Conservation (phyloP, 2,113 vertebrate species). For the Podarcis muralis region DNA sequence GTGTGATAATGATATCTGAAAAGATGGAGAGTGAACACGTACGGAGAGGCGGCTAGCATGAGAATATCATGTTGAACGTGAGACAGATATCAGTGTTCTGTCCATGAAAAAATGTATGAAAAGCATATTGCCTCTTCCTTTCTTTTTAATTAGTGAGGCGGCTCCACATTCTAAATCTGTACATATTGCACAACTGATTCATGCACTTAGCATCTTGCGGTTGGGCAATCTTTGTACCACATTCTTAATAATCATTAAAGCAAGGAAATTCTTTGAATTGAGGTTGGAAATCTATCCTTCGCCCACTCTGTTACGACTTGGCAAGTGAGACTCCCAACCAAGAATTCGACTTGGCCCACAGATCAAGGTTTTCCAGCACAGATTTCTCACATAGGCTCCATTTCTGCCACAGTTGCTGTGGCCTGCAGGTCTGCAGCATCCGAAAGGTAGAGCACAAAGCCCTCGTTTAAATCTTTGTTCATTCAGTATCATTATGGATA, state of each 20-base stretch:
- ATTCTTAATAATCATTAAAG: not conserved
- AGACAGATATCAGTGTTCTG: not conserved
- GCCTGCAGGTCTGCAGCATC: not conserved
- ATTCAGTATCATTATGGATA: no score
- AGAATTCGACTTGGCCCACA: not conserved
- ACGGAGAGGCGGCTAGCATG: not conserved
- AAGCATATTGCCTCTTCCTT: not conserved
- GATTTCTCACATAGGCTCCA: not conserved
- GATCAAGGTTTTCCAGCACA: fast-evolving
- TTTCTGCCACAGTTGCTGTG: not conserved
- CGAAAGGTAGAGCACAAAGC: not conserved
- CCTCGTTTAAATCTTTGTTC: no score
- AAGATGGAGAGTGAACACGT: not conserved
- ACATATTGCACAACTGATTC: not conserved
- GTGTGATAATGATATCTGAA: not conserved
- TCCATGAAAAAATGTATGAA: not conserved
- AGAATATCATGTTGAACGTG: not conserved
- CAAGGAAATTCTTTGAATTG: not conserved
- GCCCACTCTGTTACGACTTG: fast-evolving
- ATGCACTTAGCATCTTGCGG: fast-evolving
- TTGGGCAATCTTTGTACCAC: not conserved
- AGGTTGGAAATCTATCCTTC: not conserved
- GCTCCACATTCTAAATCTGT: not conserved
- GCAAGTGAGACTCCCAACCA: fast-evolving
- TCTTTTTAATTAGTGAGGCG: not conserved